Base-by-base conservation (phyloP, 1,140 invertebrate species). In the Monomorium pharaonis region DNA sequence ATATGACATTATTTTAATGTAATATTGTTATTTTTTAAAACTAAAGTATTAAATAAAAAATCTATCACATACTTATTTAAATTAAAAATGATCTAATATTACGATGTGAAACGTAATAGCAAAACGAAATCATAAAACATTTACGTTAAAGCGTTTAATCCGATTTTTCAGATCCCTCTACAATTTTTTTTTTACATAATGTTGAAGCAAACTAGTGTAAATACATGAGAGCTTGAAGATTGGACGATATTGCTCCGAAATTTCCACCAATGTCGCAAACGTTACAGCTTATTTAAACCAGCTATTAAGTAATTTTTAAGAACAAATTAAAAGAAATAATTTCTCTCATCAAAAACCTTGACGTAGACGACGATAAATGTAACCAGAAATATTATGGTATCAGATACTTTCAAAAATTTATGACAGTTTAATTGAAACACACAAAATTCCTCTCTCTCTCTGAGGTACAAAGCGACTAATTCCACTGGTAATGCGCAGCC, bases 381-480 rank as follows among this genome's bases (percentile, higher is more conserved):
- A 65, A 27, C 37, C n/a, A 80, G 44, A 88, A 88, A 84, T 78
- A 58, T 58, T 42, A n/a, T n/a, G 47, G 24, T 77, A 76, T 37
- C 44, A 60, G 33, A 62, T 81, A 78, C 83, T 89, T 88, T 86
- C 69, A 84, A 81, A 88, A 86, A 89, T 74, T 70, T 69, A 77
- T 81, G 14, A 58, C 37, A 69, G 75, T 85, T 88, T 88, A 81
- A 89, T 86, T 85, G 69, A 81, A 88, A 85, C 83, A 80, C 80
- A 51, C 86, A 74, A 70, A 88, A 86, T 86, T 86, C 69, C 84
- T 86, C 62, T 77, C 84, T 86, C 62, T 77, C 86, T 70, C 44
- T 54, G 62, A 69, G 87, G 63, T 65, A 89, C 85, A 89, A 89
- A 88, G 86, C 74, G 86, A 87, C 84, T 67, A 76, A 83, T 69